Base-by-base conservation (phyloP, 35 echinoderm and acorn worm genomes). In the Anneissia japonica region DNA sequence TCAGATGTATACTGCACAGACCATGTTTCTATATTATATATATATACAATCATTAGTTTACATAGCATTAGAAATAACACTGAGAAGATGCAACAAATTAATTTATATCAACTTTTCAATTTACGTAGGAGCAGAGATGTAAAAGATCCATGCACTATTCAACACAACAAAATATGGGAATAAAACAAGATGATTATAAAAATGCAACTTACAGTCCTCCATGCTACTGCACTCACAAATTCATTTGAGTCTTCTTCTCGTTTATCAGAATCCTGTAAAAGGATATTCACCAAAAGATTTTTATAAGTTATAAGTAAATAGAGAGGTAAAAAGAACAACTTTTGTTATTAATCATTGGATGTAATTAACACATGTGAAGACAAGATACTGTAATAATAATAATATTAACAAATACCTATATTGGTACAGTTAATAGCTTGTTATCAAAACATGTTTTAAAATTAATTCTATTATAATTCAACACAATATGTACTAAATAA, bases 141-240 rank as follows among this genome's bases (percentile, higher is more conserved):
- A 16, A 28, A 77, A 77, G 11, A 11, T 77, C 31, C 82, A 16
- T 46, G 38, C 38, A 84, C 14, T 7, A 21, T 0, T 16, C 1
- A 9, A 17, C 5, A 32, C 86, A 46, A 43, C 0, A 37, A 32
- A 51, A 3, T 40, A 45, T 76, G 75, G 21, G 23, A 64, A 74
- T 37, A 30, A 56, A 79, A 30, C 30, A 23, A 0, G 32, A 38
- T 32, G 46, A 43, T 0, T 46, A n/a, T 34, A 33, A 30, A 0
- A 46, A 56, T 7, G 46, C 38, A 36, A 86, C 95, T 94, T 89
- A 98, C 95, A 55, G 95, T 94, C 84, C 95, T 98, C 95, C 95
- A 98, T 36, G 95, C 76, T n/a, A 98, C 95, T 35, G 95, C 95
- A 87, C 95, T 98, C 46, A 93, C 95, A 94, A 98, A 98, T 73